Conservation (phyloP, 2,888 invertebrate genomes). For the Acleris cristana region DNA sequence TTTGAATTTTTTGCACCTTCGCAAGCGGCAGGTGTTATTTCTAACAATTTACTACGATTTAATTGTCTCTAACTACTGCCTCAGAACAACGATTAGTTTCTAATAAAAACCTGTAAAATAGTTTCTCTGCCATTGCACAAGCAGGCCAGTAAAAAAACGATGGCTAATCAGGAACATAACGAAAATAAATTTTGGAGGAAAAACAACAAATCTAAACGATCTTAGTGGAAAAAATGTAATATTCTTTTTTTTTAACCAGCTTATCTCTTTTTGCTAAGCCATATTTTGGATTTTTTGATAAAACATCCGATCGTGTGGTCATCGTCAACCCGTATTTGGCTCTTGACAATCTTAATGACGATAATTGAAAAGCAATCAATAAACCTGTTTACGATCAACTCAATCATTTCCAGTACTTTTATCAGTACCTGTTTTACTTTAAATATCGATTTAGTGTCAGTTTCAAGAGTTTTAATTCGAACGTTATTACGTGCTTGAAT, state of each 20-base stretch:
- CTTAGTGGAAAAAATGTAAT: no score
- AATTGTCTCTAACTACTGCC: constrained; percentile 21
- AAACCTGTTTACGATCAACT: constrained; percentile 34
- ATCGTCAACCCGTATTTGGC: no score
- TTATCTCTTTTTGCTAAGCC: no score
- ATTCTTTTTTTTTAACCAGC: no score
- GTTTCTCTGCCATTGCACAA: constrained; percentile 2
- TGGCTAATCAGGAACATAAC: no score
- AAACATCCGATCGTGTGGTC: no score
- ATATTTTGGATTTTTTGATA: no score
- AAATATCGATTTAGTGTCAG: constrained; percentile 22
- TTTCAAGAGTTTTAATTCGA: constrained; percentile 21
- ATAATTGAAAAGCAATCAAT: constrained; percentile 46
- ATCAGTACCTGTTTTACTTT: constrained; percentile 21
- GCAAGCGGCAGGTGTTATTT: constrained; percentile 19
- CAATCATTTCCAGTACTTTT: constrained; percentile 18
- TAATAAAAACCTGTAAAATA: constrained; percentile 6
- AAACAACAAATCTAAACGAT: no score
- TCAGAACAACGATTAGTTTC: constrained; percentile 1
- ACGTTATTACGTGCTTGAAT: constrained; percentile 14
- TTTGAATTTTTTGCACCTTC: constrained; percentile 8
- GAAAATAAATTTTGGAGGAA: no score
- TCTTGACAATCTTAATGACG: constrained; percentile 28
- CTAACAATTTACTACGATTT: constrained; percentile 23
- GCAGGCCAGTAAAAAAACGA: no score